phyloP scores from a whole-genome alignment of 2,797 vertebrate species.

The Pristis pectinata region DNA sequence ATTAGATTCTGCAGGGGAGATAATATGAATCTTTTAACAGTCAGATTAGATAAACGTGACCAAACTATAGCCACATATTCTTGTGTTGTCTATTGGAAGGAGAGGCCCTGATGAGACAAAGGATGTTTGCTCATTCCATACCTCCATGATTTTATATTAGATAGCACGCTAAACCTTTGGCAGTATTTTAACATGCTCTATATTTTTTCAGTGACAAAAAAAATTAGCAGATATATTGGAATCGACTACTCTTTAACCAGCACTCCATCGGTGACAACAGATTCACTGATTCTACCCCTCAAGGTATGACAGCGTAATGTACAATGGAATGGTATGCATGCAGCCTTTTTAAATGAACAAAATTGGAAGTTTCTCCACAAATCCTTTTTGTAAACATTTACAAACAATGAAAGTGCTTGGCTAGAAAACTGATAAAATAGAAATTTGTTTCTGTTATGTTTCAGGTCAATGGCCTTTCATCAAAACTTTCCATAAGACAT shows the following conservation, averaged over 20 bases:
- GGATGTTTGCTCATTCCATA: neutral
- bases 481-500: too few relatives aligned
- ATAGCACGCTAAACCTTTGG: neutral
- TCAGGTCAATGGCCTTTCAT: too few relatives aligned
- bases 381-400: neutral
- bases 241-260: conserved; percentile 55
- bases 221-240: conserved; percentile 43
- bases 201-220: conserved; percentile 50
- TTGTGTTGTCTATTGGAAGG: neutral
- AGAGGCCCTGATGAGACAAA: neutral
- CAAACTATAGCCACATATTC: too few relatives aligned
- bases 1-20: neutral
- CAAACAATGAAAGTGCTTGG: neutral
- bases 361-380: neutral
- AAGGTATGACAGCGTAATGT: conserved; percentile 53
- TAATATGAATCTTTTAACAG: neutral
- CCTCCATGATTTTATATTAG: neutral
- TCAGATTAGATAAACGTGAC: neutral
- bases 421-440: neutral
- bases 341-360: neutral
- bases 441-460: neutral
- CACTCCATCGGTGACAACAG: conserved; percentile 43
- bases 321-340: neutral
- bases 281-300: conserved; percentile 46
- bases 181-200: neutral